Conservation (phyloP, 2,888 invertebrate species). For the Tuta absoluta region DNA sequence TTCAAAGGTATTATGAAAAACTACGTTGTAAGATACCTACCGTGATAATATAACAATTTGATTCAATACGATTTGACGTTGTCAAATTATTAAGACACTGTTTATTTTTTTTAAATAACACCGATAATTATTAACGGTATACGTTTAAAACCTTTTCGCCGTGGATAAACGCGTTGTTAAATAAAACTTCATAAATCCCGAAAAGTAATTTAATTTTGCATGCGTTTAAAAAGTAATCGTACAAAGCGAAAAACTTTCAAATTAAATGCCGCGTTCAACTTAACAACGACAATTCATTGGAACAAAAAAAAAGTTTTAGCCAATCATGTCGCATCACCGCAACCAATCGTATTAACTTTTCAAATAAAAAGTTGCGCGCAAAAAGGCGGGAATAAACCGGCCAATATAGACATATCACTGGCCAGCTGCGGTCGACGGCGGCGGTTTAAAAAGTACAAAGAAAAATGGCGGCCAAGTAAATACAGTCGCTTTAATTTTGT, state of each 20-base stretch:
- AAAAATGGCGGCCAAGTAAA: neutral
- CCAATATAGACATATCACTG: slow-evolving; percentile 6
- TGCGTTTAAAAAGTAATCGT: neutral
- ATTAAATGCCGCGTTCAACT: neutral
- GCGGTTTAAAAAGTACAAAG: slow-evolving; percentile 9
- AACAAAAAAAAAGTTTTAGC: neutral
- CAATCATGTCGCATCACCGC: slow-evolving; percentile 16
- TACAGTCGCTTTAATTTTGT: neutral
- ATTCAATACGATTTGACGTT: no score
- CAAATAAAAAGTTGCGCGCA: slow-evolving; percentile 13
- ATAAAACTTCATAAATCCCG: no score
- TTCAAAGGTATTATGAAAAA: no score
- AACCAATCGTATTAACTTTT: slow-evolving; percentile 6
- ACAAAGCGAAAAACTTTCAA: neutral
- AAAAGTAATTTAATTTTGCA: neutral
- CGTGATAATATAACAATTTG: no score
- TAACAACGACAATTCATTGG: neutral
- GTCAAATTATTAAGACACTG: no score
- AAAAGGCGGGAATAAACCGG: neutral
- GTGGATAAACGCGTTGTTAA: no score
- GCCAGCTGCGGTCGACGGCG: slow-evolving; percentile 8
- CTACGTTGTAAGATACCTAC: no score
- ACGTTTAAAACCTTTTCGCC: no score
- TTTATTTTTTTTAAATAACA: no score
- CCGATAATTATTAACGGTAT: no score